Evolutionary conservation across 2,888 invertebrate genomes (phyloP).

Genomic region (Nomada flava): DNA sequence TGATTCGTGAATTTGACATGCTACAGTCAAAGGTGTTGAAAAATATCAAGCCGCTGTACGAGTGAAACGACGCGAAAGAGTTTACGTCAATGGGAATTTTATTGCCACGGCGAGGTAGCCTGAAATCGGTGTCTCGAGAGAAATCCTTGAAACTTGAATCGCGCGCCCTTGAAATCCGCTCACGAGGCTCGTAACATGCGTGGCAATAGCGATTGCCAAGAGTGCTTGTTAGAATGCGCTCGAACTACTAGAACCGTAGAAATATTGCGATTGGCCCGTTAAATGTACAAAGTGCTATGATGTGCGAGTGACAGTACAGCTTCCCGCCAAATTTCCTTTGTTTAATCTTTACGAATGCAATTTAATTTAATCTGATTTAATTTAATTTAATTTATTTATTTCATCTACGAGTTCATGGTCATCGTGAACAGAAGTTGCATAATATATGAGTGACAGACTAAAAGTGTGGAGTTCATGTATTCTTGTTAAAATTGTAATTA

Average conservation of each 20-base stretch:
- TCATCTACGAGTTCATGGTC: no score
- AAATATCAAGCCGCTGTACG: conserved; percentile 33
- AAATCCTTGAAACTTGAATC: conserved; percentile 9
- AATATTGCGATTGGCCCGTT: not conserved
- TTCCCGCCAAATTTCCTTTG: no score
- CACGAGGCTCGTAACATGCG: not conserved
- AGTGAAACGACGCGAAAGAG: conserved; percentile 19
- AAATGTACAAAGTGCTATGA: no score
- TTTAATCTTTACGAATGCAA: no score
- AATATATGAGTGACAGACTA: no score
- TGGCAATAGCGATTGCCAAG: not conserved
- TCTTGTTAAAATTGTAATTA: no score
- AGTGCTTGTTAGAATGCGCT: no score
- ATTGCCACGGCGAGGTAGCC: conserved; percentile 7
- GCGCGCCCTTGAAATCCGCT: conserved; percentile 12
- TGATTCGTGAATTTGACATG: conserved; percentile 39
- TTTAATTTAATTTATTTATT: no score
- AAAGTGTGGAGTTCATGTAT: no score
- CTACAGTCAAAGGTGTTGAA: conserved; percentile 20
- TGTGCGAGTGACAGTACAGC: no score
- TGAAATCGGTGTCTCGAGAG: conserved; percentile 2
- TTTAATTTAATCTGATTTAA: no score
- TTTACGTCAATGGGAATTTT: conserved; percentile 47
- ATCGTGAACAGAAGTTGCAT: no score
- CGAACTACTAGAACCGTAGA: not conserved